These are phyloP conservation scores for Aurelia coerulea DNA, from an alignment of 30 jellyfish, hydroid and myxozoan species.

Conservation along the genomic window DNA sequence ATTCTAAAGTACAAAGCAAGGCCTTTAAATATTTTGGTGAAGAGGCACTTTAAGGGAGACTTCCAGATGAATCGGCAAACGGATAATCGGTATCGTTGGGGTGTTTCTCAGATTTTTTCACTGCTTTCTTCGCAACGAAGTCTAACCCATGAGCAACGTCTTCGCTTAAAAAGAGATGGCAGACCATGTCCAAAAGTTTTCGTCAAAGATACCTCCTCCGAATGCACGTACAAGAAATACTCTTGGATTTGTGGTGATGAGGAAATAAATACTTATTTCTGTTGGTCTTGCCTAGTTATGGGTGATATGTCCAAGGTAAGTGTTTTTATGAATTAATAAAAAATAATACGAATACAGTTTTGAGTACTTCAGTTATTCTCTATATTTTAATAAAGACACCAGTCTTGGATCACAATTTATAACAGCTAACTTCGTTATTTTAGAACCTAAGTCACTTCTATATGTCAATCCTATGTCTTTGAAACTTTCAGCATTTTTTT, in stretches of 20 bases:
- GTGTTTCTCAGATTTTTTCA: neutral
- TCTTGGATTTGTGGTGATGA: neutral
- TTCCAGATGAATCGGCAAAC: too few relatives aligned
- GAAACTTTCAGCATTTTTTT: too few relatives aligned
- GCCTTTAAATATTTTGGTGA: too few relatives aligned
- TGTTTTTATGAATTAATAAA: neutral
- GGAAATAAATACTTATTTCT: neutral
- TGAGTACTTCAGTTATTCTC: too few relatives aligned
- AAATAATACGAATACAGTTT: neutral
- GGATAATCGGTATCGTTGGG: neutral
- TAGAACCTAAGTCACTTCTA: too few relatives aligned
- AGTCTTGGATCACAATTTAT: too few relatives aligned
- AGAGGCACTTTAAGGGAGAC: too few relatives aligned
- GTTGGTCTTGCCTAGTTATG: conserved; percentile 12
- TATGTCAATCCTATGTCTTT: too few relatives aligned
- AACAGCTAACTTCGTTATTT: too few relatives aligned
- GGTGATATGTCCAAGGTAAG: neutral
- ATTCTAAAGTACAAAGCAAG: too few relatives aligned
- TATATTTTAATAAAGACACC: too few relatives aligned
- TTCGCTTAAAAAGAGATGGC: neutral
- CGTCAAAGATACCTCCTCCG: neutral
- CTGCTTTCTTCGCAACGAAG: neutral
- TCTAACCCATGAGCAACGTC: neutral
- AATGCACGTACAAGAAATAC: neutral
- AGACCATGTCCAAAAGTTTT: conserved; percentile 10